Percentiles rank a stretch among this genome's conserved stretches.
phyloP scores from a whole-genome alignment of 2,888 invertebrate species.

The Calliphora vomitoria region DNA sequence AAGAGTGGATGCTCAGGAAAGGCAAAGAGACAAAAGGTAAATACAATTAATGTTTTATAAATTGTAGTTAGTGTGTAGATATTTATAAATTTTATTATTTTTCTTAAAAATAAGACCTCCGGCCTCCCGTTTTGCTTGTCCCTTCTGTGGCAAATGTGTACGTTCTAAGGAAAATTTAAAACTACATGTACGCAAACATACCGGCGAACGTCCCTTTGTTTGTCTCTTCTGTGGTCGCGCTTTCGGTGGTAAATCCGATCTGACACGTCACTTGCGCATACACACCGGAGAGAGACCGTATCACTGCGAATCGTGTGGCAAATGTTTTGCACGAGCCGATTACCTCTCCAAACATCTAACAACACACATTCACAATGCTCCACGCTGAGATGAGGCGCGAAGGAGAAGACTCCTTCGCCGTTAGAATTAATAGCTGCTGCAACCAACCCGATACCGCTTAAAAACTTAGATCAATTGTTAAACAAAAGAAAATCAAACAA shows the following conservation, averaged over 20 bases:
- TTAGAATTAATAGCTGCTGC: conserved; percentile 73
- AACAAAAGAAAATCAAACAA: conserved; percentile 7
- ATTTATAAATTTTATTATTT: not conserved
- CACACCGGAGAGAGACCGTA: conserved; percentile 96
- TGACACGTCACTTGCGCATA: conserved; percentile 93
- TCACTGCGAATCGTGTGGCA: conserved; percentile 96
- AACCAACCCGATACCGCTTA: conserved; percentile 1
- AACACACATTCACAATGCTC: conserved; percentile 93
- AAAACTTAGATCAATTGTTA: conserved; percentile 61
- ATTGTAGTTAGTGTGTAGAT: no score
- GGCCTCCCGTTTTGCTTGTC: conserved; percentile 91
- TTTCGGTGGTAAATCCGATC: conserved; percentile 94
- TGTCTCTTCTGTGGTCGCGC: conserved; percentile 95
- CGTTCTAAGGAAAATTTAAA: conserved; percentile 95
- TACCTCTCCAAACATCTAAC: conserved; percentile 96
- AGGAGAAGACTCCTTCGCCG: conserved; percentile 85
- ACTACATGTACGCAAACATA: conserved; percentile 94
- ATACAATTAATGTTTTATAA: conserved; percentile 20
- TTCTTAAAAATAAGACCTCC: conserved; percentile 78
- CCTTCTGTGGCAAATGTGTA: conserved; percentile 95
- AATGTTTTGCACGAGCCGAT: conserved; percentile 95
- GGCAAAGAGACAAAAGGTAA: conserved; percentile 88
- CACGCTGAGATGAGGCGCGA: conserved; percentile 85
- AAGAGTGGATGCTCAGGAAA: conserved; percentile 87
- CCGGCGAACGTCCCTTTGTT: conserved; percentile 95